These are phyloP conservation scores for Lepidotrigona ventralis DNA, from an alignment of 1,140 invertebrate species.

Conservation along the genomic window DNA sequence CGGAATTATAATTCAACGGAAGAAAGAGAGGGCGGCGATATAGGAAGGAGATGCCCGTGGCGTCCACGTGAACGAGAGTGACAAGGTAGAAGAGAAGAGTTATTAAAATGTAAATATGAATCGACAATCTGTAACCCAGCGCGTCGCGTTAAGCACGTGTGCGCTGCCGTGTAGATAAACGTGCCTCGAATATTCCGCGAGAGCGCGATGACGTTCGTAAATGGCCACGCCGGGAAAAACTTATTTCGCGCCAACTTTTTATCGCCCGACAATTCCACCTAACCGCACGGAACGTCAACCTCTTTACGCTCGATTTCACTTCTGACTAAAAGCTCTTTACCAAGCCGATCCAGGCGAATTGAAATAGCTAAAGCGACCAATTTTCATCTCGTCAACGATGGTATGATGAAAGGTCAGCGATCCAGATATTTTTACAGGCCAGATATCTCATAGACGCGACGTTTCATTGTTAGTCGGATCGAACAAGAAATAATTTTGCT, in stretches of 20 bases:
- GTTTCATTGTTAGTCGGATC: too few relatives aligned
- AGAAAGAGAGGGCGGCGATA: slow-evolving; percentile 1
- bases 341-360: neutral
- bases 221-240: slow-evolving; percentile 40
- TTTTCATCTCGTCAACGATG: neutral
- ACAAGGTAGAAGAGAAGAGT: slow-evolving; percentile 61
- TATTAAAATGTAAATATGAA: slow-evolving; percentile 73
- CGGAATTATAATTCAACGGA: slow-evolving; percentile 19
- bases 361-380: neutral
- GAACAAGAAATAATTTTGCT: too few relatives aligned
- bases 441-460: too few relatives aligned
- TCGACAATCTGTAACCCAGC: slow-evolving; percentile 66
- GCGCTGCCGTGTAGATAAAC: slow-evolving; percentile 57
- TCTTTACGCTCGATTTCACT: neutral
- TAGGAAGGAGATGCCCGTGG: slow-evolving; percentile 16
- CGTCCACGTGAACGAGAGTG: slow-evolving; percentile 39
- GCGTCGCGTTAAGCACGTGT: slow-evolving; percentile 58
- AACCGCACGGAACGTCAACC: slow-evolving; percentile 10
- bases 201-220: slow-evolving; percentile 51
- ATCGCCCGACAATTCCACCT: slow-evolving; percentile 20
- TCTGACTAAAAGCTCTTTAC: neutral
- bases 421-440: too few relatives aligned
- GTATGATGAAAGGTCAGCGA: neutral
- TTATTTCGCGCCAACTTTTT: slow-evolving; percentile 39
- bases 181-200: slow-evolving; percentile 54